Conservation (phyloP, 2,113 vertebrate genomes). For the Neogale vison region DNA sequence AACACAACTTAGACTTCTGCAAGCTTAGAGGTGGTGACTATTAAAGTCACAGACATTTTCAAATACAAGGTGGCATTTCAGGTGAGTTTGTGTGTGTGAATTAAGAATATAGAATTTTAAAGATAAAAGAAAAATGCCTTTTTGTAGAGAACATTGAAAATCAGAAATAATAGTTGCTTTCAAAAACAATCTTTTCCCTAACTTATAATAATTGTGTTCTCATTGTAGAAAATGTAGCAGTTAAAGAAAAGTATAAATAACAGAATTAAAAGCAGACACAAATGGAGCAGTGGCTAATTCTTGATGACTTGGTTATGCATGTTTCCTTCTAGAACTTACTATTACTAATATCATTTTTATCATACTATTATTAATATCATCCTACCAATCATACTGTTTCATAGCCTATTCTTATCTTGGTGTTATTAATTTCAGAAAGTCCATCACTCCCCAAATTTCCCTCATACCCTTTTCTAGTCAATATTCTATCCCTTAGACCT, state of each 20-base stretch:
- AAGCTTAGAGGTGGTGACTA: neutral
- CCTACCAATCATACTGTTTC: neutral
- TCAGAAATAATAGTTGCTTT: neutral
- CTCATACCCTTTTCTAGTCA: neutral
- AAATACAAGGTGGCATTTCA: neutral
- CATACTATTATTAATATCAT: neutral
- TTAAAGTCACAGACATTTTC: conserved; percentile 25
- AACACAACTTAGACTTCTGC: neutral
- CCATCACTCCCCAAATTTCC: neutral
- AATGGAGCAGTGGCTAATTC: neutral
- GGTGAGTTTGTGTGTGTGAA: neutral
- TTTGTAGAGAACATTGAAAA: neutral
- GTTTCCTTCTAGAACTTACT: neutral
- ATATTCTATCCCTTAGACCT: neutral
- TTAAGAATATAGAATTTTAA: neutral
- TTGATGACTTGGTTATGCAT: neutral
- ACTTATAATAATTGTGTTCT: neutral
- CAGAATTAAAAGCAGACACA: conserved; percentile 42
- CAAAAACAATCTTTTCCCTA: neutral
- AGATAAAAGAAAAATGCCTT: neutral
- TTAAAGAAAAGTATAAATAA: conserved; percentile 5
- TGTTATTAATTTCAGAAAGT: neutral
- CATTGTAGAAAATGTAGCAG: neutral
- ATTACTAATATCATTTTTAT: neutral
- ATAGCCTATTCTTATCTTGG: neutral